These are phyloP conservation scores for Nannobrachium achirus DNA, from an alignment of 2,113 vertebrate species.

Conservation along the genomic window DNA sequence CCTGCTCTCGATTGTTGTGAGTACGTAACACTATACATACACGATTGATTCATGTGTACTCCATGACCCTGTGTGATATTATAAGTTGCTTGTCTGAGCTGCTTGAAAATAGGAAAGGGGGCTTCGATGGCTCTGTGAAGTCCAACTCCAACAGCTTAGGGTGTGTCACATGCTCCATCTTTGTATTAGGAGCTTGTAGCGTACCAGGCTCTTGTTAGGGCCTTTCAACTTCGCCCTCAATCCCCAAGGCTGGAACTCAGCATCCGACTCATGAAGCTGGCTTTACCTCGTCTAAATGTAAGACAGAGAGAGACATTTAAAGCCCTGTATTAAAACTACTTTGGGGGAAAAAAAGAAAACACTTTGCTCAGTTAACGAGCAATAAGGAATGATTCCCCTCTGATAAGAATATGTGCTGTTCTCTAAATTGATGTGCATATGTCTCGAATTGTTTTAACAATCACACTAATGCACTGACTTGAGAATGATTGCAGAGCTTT, in stretches of 20 bases:
- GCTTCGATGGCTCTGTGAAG: conserved; percentile 45
- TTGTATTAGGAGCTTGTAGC: conserved; percentile 70
- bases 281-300: conserved; percentile 29
- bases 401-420: conserved; percentile 6
- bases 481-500: conserved; percentile 11
- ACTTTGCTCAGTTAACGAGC: conserved; percentile 26
- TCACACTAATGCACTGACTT: conserved; percentile 33
- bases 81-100: conserved; percentile 76
- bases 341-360: conserved; percentile 11
- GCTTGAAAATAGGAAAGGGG: conserved; percentile 39
- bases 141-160: conserved; percentile 65
- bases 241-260: conserved; percentile 51
- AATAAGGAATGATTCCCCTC: conserved; percentile 10
- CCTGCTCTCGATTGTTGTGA: neutral
- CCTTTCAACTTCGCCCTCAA: conserved; percentile 74
- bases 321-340: neutral
- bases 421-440: conserved; percentile 19
- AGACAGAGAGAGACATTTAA: conserved; percentile 16
- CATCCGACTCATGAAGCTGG: conserved; percentile 21
- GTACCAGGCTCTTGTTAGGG: conserved; percentile 76
- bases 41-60: conserved; percentile 45
- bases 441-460: conserved; percentile 51
- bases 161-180: conserved; percentile 81
- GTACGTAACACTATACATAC: conserved; percentile 21
- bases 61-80: conserved; percentile 68